phyloP scores from a whole-genome alignment of 2,797 vertebrate species.

The Lindbergichthys nudifrons region DNA sequence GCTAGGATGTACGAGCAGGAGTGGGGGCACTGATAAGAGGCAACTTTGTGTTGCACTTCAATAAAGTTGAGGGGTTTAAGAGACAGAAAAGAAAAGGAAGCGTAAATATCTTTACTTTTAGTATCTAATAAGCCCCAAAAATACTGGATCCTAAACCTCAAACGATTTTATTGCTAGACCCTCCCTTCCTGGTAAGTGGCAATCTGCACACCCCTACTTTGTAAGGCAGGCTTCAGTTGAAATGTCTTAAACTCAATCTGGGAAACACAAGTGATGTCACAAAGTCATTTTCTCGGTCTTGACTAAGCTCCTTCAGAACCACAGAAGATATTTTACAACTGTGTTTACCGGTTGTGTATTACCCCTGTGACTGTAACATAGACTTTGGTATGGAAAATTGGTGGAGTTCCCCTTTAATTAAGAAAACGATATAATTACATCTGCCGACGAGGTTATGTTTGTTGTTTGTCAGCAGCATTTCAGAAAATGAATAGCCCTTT shows the following conservation, averaged over 20 bases:
- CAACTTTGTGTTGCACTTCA: neutral
- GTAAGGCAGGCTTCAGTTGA: neutral
- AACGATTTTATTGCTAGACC: neutral
- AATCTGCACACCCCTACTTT: neutral
- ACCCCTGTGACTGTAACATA: neutral
- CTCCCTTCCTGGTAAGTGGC: neutral
- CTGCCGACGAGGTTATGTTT: too few relatives aligned
- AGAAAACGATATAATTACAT: neutral
- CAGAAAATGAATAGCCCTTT: too few relatives aligned
- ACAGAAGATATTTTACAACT: neutral
- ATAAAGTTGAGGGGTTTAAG: neutral
- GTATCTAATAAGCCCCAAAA: neutral
- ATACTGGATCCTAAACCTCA: neutral
- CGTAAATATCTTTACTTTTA: neutral
- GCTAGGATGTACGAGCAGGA: neutral
- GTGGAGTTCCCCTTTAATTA: neutral
- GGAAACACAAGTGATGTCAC: neutral
- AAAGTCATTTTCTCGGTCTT: neutral
- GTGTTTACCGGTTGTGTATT: neutral
- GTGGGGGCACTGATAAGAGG: neutral
- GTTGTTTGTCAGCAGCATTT: too few relatives aligned
- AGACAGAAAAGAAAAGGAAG: neutral
- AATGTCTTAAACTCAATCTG: neutral
- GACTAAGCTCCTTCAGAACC: neutral
- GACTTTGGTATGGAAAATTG: neutral